Evolutionary conservation across 2,888 invertebrate species (phyloP), one percentile per base, ranked within the genome.

Genomic region (Polyommatus iphigenia): DNA sequence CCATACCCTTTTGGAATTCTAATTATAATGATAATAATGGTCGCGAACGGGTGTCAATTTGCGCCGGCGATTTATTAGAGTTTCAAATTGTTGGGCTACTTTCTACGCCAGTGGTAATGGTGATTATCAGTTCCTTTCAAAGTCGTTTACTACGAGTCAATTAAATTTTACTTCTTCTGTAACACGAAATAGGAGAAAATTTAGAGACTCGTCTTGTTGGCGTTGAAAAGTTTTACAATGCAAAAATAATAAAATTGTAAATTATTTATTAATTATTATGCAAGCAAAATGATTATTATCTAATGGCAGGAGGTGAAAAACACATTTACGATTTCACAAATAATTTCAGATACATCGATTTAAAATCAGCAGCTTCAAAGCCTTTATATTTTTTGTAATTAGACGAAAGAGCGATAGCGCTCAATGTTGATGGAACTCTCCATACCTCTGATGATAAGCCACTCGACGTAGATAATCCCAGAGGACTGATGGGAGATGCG

Each of bases 1-100:
- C 77, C 67, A 80, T 77, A 77, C 77, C 77, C 77, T 77, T 77
- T 81, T 81, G 79, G 73, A 79, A 78, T 77, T 78, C 79, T 78
- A 75, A 76, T 76, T 71, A 76, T 54, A 36, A 78, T 57, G 32
- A 78, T 71, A 78, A 78, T 76, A 57, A 50, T 36, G 46, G 77
- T 57, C 76, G 24, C 72, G 76, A 78, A 75, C 75, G 59, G 76
- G 20, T 71, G 71, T 77, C 77, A 77, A 77, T 77, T 73, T 73
- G 46, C 15, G 24, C 20, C 13, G 46, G 46, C 73, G 41, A 73
- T 73, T 73, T 46, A 46, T 73, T 73, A 73, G 46, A 73, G 20
- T 73, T 67, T 29, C 67, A 67, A 67, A 67, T 67, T 67, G 29
- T 67, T 15, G 29, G 46, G 46, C 46, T 46, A 73, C 73, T 73